Percentiles rank a stretch among this genome's conserved stretches.
Evolutionary conservation across 2,797 vertebrate genomes (phyloP).

Genomic region (Mycteria americana): DNA sequence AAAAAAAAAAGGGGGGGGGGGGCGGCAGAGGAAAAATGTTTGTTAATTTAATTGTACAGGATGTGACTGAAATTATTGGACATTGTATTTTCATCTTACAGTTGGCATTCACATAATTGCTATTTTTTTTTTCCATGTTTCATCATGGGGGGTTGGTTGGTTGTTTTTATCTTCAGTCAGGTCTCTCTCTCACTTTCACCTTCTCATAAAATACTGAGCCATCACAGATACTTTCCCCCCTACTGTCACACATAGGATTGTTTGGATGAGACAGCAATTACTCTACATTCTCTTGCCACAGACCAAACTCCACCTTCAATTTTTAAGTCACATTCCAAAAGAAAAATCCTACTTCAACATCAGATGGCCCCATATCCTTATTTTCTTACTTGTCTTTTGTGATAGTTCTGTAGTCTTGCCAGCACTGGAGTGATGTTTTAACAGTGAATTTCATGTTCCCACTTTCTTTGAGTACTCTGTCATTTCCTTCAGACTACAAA

Average conservation of each 20-base stretch:
- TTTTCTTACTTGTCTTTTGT: background rate
- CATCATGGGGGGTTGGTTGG: background rate
- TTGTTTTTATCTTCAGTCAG: background rate
- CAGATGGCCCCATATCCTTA: background rate
- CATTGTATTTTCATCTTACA: background rate
- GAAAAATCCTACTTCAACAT: background rate
- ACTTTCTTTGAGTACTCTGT: background rate
- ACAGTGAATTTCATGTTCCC: background rate
- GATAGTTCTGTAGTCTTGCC: background rate
- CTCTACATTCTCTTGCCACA: background rate
- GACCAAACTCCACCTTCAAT: background rate
- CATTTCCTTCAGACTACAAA: background rate
- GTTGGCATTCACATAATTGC: background rate
- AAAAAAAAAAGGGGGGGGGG: too few species aligned
- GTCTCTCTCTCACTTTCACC: background rate
- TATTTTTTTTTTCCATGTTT: background rate
- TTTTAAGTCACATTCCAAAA: background rate
- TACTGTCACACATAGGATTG: background rate
- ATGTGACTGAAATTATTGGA: background rate
- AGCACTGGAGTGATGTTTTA: background rate
- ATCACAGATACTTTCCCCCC: background rate
- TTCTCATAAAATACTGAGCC: background rate
- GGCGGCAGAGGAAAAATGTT: fast-evolving
- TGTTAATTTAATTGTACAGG: background rate
- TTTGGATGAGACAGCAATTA: background rate